Evolutionary conservation across 1,140 invertebrate genomes (phyloP).

Genomic region (Mya arenaria): DNA sequence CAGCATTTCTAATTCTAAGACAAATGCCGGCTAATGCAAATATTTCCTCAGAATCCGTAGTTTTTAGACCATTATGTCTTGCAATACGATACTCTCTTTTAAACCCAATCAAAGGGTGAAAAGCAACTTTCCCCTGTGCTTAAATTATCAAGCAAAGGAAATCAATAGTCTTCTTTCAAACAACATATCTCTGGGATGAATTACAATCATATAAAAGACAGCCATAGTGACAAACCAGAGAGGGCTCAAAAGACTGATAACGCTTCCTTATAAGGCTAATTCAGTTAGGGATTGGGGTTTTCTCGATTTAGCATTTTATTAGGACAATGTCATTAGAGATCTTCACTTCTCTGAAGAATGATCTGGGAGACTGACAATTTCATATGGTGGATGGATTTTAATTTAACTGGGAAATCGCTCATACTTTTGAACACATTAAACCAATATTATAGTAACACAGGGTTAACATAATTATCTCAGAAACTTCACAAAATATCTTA

Average conservation of each 20-base stretch:
- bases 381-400: too few species aligned
- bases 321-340: too few species aligned
- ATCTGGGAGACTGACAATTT: too few species aligned
- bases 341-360: too few species aligned
- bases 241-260: not conserved
- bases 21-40: not conserved
- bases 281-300: not conserved
- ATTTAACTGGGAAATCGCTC: too few species aligned
- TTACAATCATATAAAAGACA: slow-evolving; percentile 51
- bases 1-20: too few species aligned
- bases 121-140: slow-evolving; percentile 32
- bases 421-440: too few species aligned
- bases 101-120: slow-evolving; percentile 29
- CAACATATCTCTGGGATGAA: slow-evolving; percentile 47
- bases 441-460: too few species aligned
- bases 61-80: slow-evolving; percentile 26
- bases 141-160: slow-evolving; percentile 41
- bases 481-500: too few species aligned
- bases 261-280: not conserved
- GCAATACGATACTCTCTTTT: slow-evolving; percentile 45
- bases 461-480: too few species aligned
- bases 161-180: slow-evolving; percentile 51
- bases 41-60: slow-evolving; percentile 1
- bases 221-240: slow-evolving; percentile 29
- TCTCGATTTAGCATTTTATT: too few species aligned